Conservation (phyloP, 2,888 invertebrate species). For the Chaitophorus viminalis region DNA sequence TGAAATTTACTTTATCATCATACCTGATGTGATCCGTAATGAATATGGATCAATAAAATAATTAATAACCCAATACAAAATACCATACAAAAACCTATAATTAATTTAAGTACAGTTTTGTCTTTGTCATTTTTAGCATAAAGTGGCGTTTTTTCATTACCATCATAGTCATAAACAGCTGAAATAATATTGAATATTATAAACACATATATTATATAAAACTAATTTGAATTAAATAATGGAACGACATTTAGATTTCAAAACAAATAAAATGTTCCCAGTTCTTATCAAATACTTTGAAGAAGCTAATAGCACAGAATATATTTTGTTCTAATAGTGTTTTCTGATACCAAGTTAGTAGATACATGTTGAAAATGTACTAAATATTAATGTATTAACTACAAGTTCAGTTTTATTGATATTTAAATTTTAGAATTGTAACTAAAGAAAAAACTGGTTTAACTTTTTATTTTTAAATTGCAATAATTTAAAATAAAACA, state of each 20-base stretch:
- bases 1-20: conserved; percentile 48
- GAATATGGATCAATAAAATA: conserved; percentile 78
- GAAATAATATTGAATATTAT: conserved; percentile 10
- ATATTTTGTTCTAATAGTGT: too few relatives aligned
- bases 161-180: conserved; percentile 47
- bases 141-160: conserved; percentile 63
- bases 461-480: too few relatives aligned
- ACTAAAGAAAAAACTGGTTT: too few relatives aligned
- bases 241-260: not conserved
- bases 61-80: conserved; percentile 77
- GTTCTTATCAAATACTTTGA: too few relatives aligned
- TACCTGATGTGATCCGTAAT: conserved; percentile 80
- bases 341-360: too few relatives aligned
- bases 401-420: too few relatives aligned
- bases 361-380: too few relatives aligned
- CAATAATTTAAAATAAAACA: too few relatives aligned
- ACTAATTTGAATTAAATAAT: not conserved
- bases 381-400: too few relatives aligned
- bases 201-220: not conserved
- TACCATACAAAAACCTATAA: conserved; percentile 75
- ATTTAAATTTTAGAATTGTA: too few relatives aligned
- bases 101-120: conserved; percentile 70
- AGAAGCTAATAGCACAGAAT: too few relatives aligned
- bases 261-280: too few relatives aligned
- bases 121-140: conserved; percentile 62